Conservation (phyloP, 2,113 vertebrate genomes). For the Lepisosteus osseus region DNA sequence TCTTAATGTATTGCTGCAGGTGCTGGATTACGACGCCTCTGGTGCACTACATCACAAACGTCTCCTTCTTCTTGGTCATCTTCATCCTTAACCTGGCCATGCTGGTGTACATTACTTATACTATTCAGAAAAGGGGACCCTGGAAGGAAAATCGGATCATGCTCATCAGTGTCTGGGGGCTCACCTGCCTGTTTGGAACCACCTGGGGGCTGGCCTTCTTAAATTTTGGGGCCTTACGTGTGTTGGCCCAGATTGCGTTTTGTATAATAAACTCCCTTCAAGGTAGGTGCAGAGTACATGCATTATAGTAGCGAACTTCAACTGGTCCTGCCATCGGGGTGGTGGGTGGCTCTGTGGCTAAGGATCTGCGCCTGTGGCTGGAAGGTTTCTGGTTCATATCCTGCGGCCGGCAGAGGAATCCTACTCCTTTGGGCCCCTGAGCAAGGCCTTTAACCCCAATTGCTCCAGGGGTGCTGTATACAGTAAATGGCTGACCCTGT, state of each 20-base stretch:
- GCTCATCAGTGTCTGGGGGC: constrained; percentile 70
- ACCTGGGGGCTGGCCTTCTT: constrained; percentile 62
- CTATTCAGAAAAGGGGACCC: constrained; percentile 49
- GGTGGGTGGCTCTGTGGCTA: too few species aligned
- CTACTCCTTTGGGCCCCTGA: too few species aligned
- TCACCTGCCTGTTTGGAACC: constrained; percentile 64
- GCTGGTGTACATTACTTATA: constrained; percentile 53
- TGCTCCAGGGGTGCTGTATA: too few species aligned
- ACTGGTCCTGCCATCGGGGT: too few species aligned
- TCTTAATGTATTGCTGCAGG: constrained; percentile 37
- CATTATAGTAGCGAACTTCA: too few species aligned
- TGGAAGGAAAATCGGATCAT: constrained; percentile 52
- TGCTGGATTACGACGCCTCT: constrained; percentile 60
- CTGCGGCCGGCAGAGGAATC: too few species aligned
- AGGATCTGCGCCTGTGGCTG: too few species aligned
- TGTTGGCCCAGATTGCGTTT: constrained; percentile 49
- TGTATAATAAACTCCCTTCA: constrained; percentile 66
- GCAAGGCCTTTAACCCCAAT: too few species aligned
- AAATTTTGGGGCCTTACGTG: constrained; percentile 39
- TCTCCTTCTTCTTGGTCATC: constrained; percentile 39
- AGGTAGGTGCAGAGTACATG: constrained; percentile 43
- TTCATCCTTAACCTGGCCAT: constrained; percentile 51
- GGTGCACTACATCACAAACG: constrained; percentile 54
- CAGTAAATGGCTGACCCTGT: too few species aligned
- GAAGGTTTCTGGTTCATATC: too few species aligned